These are phyloP conservation scores for Mamestra brassicae DNA, from an alignment of 2,888 invertebrate species.

Conservation along the genomic window DNA sequence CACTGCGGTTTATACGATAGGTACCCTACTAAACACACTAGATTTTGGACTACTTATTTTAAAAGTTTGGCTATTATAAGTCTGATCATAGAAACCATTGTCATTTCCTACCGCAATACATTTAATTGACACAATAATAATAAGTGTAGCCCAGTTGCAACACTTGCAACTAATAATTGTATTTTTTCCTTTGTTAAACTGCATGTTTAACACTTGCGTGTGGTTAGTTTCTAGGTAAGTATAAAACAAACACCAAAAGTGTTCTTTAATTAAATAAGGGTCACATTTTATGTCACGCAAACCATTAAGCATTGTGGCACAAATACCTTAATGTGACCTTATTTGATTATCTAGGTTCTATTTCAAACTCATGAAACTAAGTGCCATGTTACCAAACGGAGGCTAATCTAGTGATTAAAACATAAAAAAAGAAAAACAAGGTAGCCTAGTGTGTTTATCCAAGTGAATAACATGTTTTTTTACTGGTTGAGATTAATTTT, in stretches of 20 bases:
- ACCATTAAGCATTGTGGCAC: slow-evolving; percentile 76
- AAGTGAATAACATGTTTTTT: neutral
- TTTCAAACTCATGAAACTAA: slow-evolving; percentile 6
- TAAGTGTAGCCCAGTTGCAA: slow-evolving; percentile 21
- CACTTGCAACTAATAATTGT: slow-evolving; percentile 21
- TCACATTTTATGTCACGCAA: slow-evolving; percentile 76
- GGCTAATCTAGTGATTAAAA: neutral
- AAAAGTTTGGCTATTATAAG: neutral
- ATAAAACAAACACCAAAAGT: slow-evolving; percentile 28
- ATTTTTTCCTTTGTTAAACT: slow-evolving; percentile 21
- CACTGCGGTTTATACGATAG: neutral
- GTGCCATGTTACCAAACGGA: neutral
- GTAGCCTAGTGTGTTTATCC: too few relatives aligned
- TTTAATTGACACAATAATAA: neutral
- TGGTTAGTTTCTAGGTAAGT: slow-evolving; percentile 12
- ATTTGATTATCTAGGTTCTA: slow-evolving; percentile 40
- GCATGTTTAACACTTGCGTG: slow-evolving; percentile 34
- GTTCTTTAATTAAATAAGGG: slow-evolving; percentile 71
- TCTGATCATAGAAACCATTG: neutral
- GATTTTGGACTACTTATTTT: neutral
- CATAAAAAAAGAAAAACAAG: too few relatives aligned
- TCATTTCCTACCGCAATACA: slow-evolving; percentile 10
- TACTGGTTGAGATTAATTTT: too few relatives aligned
- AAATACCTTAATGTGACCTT: slow-evolving; percentile 78
- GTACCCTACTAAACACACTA: neutral